phyloP scores from a whole-genome alignment of 2,888 invertebrate species.

The Rhamphomyia laevipes region DNA sequence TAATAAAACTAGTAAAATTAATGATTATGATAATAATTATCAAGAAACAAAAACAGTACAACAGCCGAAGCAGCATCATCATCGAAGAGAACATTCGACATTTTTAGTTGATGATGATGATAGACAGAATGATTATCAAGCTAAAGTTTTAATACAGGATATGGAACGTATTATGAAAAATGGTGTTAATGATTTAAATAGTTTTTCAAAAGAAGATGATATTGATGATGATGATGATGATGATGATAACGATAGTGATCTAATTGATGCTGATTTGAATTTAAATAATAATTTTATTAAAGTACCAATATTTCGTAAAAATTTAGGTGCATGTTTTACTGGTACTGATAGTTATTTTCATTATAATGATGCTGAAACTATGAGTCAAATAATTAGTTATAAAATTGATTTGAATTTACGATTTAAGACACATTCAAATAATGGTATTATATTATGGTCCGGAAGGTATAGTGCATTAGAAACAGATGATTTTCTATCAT shows the following conservation, averaged over 20 bases:
- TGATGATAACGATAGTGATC: slow-evolving; percentile 16
- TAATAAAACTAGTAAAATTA: neutral
- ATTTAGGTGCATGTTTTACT: slow-evolving; percentile 59
- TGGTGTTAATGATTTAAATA: slow-evolving; percentile 15
- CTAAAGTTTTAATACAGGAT: slow-evolving; percentile 33
- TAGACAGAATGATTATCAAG: slow-evolving; percentile 26
- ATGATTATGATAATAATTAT: slow-evolving; percentile 3
- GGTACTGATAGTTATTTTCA: slow-evolving; percentile 78
- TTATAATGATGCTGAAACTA: slow-evolving; percentile 75
- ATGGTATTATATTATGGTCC: slow-evolving; percentile 77
- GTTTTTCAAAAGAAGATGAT: neutral
- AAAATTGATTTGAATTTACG: slow-evolving; percentile 80
- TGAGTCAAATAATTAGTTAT: slow-evolving; percentile 73
- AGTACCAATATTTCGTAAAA: slow-evolving; percentile 10
- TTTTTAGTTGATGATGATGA: slow-evolving; percentile 20
- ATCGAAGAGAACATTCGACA: slow-evolving; percentile 6
- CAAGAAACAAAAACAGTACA: slow-evolving; percentile 20
- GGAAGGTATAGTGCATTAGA: slow-evolving; percentile 52
- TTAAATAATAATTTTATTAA: neutral
- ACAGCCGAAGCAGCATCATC: slow-evolving; percentile 28
- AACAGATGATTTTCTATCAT: slow-evolving; percentile 66
- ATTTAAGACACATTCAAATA: slow-evolving; percentile 57
- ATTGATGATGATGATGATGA: neutral
- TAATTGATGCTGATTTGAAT: slow-evolving; percentile 18
- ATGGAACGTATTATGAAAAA: slow-evolving; percentile 38